Conservation (phyloP, 64 coral and sea anemone species). For the Montipora efflorescens region DNA sequence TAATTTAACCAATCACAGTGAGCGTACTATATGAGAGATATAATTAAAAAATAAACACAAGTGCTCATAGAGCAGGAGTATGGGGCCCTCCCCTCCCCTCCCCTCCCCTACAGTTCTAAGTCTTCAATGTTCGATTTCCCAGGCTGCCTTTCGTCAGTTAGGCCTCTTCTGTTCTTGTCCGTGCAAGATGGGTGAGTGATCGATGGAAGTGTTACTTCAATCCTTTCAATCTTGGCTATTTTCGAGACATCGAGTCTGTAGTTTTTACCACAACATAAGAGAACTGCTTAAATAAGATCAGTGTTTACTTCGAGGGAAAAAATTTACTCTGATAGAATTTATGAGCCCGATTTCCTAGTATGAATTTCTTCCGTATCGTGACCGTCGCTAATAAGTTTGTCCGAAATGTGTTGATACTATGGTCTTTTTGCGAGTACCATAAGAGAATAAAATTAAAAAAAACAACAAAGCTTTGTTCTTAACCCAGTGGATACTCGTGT, state of each 20-base stretch:
- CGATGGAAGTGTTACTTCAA: neutral
- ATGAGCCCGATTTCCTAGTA: no score
- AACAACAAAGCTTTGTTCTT: no score
- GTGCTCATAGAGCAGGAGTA: no score
- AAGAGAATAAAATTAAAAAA: no score
- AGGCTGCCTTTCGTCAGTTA: neutral
- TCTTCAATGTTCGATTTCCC: neutral
- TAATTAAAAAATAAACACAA: no score
- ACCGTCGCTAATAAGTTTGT: no score
- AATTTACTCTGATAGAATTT: neutral
- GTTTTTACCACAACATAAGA: neutral
- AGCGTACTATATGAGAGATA: no score
- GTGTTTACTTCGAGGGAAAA: neutral
- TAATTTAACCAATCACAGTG: no score
- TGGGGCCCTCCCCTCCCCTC: neutral
- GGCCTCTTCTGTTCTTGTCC: conserved; percentile 36
- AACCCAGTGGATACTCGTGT: no score
- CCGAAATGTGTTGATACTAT: no score
- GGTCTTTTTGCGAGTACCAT: no score
- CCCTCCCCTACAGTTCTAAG: neutral
- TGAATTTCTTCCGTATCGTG: no score
- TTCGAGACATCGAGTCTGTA: neutral
- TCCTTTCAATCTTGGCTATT: conserved; percentile 12
- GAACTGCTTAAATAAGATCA: neutral
- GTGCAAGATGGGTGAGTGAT: conserved; percentile 49